Evolutionary conservation across 2,888 invertebrate genomes (phyloP).

Genomic region (Lithophane semibrunnea): DNA sequence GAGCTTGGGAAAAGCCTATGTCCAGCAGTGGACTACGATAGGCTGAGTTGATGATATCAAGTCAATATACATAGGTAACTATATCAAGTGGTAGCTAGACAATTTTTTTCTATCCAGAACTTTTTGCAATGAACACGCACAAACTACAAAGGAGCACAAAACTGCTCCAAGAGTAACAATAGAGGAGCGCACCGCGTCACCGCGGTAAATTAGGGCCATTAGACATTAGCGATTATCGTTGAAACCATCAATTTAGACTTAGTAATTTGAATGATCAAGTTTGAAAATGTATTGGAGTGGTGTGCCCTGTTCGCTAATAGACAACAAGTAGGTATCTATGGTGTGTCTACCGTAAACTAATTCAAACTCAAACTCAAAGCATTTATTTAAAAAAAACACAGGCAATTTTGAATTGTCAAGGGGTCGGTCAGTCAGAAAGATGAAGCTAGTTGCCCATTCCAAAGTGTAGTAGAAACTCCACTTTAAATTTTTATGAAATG

Average conservation of each 20-base stretch:
- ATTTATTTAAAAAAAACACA: no score
- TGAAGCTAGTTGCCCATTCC: no score
- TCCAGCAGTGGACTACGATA: no score
- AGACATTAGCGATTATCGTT: conserved; percentile 59
- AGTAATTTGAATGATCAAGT: conserved; percentile 44
- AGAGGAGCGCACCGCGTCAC: conserved; percentile 56
- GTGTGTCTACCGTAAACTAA: conserved; percentile 15
- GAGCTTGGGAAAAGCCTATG: no score
- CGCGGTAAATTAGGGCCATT: conserved; percentile 58
- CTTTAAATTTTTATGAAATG: no score
- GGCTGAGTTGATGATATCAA: no score
- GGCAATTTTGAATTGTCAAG: no score
- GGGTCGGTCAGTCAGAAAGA: no score
- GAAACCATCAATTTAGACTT: conserved; percentile 52
- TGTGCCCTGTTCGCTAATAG: conserved; percentile 26
- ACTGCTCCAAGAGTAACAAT: conserved; percentile 60
- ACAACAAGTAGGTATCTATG: conserved; percentile 16
- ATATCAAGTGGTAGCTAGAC: not conserved
- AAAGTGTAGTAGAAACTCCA: no score
- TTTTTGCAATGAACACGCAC: conserved; percentile 38
- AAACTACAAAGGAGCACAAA: conserved; percentile 38
- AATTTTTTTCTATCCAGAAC: not conserved
- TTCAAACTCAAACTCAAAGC: no score
- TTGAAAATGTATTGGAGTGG: conserved; percentile 28
- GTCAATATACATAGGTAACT: no score